These are phyloP conservation scores for Styela plicata DNA, from an alignment of 23 tunicate genomes.

Conservation along the genomic window DNA sequence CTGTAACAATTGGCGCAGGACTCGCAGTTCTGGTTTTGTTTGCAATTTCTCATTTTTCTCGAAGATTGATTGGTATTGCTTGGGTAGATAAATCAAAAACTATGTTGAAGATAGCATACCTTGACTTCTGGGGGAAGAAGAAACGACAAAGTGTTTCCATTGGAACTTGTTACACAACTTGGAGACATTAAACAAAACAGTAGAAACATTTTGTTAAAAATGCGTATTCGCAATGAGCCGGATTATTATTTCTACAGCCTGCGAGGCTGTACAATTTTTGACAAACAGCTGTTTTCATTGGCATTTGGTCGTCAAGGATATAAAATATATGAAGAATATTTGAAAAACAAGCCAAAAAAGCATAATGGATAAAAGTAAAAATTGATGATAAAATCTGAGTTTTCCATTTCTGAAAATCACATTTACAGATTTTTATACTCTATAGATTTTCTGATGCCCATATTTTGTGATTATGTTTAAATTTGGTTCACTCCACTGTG, in stretches of 20 bases:
- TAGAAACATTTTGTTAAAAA: constrained; percentile 26
- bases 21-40: constrained; percentile 20
- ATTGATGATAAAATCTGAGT: too few relatives aligned
- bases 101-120: constrained; percentile 41
- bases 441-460: too few relatives aligned
- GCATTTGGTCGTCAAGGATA: constrained; percentile 23
- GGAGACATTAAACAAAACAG: constrained; percentile 30
- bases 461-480: too few relatives aligned
- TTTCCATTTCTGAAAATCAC: too few relatives aligned
- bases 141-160: constrained; percentile 26
- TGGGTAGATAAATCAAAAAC: constrained; percentile 26
- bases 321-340: constrained; percentile 7
- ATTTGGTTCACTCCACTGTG: too few relatives aligned
- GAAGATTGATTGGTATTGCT: constrained; percentile 36
- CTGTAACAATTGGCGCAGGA: constrained; percentile 13
- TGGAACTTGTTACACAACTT: constrained; percentile 6
- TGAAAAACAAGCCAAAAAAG: neutral
- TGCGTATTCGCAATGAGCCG: neutral
- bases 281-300: constrained; percentile 21
- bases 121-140: constrained; percentile 51
- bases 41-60: constrained; percentile 32
- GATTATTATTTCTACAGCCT: constrained; percentile 31
- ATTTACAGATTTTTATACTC: too few relatives aligned
- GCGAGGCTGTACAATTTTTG: constrained; percentile 20
- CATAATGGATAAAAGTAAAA: too few relatives aligned